These are phyloP conservation scores for Micrasema longulum DNA, from an alignment of 1,140 invertebrate genomes.

Conservation along the genomic window DNA sequence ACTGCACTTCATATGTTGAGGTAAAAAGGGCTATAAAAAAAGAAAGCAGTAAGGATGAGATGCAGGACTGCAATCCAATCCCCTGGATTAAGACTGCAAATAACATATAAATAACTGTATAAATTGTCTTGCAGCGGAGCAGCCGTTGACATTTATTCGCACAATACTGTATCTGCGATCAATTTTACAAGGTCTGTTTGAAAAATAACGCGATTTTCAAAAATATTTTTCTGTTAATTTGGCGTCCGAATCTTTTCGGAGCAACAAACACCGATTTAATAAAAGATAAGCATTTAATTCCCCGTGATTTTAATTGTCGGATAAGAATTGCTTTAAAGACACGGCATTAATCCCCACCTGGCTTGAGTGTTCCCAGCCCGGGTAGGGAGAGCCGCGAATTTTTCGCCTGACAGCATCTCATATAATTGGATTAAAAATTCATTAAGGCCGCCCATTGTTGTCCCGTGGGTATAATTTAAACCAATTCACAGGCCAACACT, in stretches of 20 bases:
- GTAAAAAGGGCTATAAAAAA: too few species aligned
- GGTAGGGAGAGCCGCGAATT: constrained; percentile 44
- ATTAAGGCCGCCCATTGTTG: constrained; percentile 63
- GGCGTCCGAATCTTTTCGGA: background rate
- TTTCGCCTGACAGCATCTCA: constrained; percentile 53
- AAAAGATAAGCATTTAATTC: constrained; percentile 38
- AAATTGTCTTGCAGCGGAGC: too few species aligned
- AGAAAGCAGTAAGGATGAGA: too few species aligned
- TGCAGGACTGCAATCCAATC: too few species aligned
- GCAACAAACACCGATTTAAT: constrained; percentile 26
- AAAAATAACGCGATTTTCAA: too few species aligned
- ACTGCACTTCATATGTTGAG: too few species aligned
- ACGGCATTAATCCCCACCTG: constrained; percentile 34
- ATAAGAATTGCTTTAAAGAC: constrained; percentile 41
- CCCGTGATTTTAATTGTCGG: constrained; percentile 34
- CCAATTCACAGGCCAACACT: constrained; percentile 63
- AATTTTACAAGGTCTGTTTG: too few species aligned
- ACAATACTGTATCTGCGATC: too few species aligned
- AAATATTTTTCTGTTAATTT: too few species aligned
- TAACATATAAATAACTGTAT: too few species aligned
- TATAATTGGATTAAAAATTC: constrained; percentile 70
- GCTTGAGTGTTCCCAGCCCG: background rate
- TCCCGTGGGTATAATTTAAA: constrained; percentile 67
- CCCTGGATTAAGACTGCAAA: too few species aligned
- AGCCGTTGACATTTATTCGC: too few species aligned